Evolutionary conservation across 2,113 vertebrate species (phyloP).

Genomic region (Corythoichthys haematopterus): DNA sequence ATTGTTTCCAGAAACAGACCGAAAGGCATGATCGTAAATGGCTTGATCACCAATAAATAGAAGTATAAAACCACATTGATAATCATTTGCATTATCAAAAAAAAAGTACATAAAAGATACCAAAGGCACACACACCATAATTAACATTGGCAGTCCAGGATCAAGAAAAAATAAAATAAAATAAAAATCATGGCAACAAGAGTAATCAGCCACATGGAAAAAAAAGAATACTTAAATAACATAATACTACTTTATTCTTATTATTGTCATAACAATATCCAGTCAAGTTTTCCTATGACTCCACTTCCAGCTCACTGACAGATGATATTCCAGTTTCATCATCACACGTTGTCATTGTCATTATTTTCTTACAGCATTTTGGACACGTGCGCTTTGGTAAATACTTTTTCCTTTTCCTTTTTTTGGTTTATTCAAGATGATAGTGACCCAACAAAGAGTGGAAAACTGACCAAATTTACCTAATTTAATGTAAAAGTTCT

Average conservation of each 20-base stretch:
- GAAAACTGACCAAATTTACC: constrained; percentile 25
- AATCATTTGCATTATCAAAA: constrained; percentile 83
- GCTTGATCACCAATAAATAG: constrained; percentile 99
- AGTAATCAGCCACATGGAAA: constrained; percentile 75
- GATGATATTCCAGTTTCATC: constrained; percentile 76
- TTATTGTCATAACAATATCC: constrained; percentile 84
- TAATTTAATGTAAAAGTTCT: constrained; percentile 45
- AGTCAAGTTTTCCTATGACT: constrained; percentile 95
- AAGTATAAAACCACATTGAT: constrained; percentile 89
- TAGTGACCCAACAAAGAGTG: constrained; percentile 21
- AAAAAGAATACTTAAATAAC: constrained; percentile 82
- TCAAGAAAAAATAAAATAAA: constrained; percentile 53
- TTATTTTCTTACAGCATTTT: constrained; percentile 33
- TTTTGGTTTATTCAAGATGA: neutral
- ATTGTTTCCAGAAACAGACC: constrained; percentile 31
- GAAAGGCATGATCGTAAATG: constrained; percentile 71
- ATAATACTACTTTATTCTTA: constrained; percentile 69
- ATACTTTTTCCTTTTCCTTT: neutral
- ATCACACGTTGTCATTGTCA: constrained; percentile 39
- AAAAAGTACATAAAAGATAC: constrained; percentile 71
- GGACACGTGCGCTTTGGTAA: constrained; percentile 31
- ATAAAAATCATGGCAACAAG: constrained; percentile 60
- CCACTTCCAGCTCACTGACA: constrained; percentile 72
- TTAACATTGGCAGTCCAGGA: constrained; percentile 71
- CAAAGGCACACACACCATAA: constrained; percentile 73